Base-by-base conservation (phyloP, 2,797 vertebrate species). In the Sus cebifrons region DNA sequence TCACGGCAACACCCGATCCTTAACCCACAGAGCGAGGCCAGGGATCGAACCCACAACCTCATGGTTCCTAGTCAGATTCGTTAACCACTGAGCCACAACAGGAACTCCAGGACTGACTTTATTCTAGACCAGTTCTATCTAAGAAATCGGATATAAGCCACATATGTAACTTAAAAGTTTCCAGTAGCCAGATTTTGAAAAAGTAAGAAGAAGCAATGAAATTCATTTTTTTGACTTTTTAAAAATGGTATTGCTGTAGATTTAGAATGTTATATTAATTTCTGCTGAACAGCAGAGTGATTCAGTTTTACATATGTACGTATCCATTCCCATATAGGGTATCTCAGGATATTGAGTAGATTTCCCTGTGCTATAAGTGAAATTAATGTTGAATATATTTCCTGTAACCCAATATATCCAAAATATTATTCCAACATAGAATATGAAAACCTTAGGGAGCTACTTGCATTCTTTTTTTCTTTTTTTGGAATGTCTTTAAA, bases 191-290 rank as follows among this genome's bases (percentile, higher is more conserved):
- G 62, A 36, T 79, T 84, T 78, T 79, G 65, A 65, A 85, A 89
- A 78, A 71, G 58, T 74, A 74, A 94, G 54, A 71, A 87, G 73
- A 88, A 86, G 77, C 70, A 56, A 27, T 86, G 32, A 83, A 74
- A 75, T 89, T 67, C 12, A 56, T 56, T 56, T 56, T 56, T 49
- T 49, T 49, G 44, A 49, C 44, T 49, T 49, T 49, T 49, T 6
- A 49, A 49, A 49, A 49, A 49, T 49, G 44, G 44, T 49, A 49
- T 49, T 49, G 44, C 1, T 49, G 44, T 49, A 49, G 44, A 49
- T 49, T 49, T 49, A 49, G 6, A 49, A 49, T 49, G 44, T 49
- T 49, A 49, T 49, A 49, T 49, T 49, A 49, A 49, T 49, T 49
- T 49, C 44, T 49, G 44, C 44, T 49, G 44, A 9, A 49, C 44